Evolutionary conservation across 1,140 invertebrate species (phyloP), one percentile per base, ranked within the genome.

Genomic region (Steinernema khuongi): DNA sequence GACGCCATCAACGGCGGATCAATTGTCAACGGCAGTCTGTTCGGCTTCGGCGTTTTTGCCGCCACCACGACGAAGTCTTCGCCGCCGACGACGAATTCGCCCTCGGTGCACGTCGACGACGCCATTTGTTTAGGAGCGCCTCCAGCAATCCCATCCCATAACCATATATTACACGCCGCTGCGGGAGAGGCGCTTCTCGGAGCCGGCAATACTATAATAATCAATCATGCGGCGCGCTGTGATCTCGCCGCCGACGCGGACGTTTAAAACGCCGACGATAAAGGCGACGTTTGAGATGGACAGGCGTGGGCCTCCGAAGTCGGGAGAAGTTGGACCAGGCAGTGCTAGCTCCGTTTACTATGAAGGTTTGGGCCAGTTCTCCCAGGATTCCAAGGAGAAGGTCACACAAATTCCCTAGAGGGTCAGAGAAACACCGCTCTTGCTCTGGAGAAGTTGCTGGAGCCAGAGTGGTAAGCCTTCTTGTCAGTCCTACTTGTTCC

Each of bases 121-220:
- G 50, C 50, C 50, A 60, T 60, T 60, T 60, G 50, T 60, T 60
- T 60, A n/a, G 50, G 50, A 26, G 36, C 50, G 50, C 11, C 50
- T 60, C 50, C 26, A 14, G 36, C 50, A 60, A 60, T 60, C 50
- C 50, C 14, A 60, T 60, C 50, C 50, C 50, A 60, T 60, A 60
- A 60, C 50, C 50, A 60, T 60, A 60, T 60, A 60, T 60, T 60
- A 60, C 50, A 60, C 50, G 50, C 50, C 50, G 50, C 50, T 60
- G 50, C 50, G 50, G 50, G 50, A 60, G 50, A 60, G 26, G 50
- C 50, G 19, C 36, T 7, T 41, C 36, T 7, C 36, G 50, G 11
- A 11, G 19, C 7, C 7, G 19, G 4, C 14, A 60, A 60, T 60
- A 60, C 50, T 60, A 60, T 60, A 60, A 60, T 60, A 60, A 60